A percentile compares a stretch with the other conserved stretches of the same genome.
Conservation (phyloP, 2,113 vertebrate species). For the Alectura lathami region DNA sequence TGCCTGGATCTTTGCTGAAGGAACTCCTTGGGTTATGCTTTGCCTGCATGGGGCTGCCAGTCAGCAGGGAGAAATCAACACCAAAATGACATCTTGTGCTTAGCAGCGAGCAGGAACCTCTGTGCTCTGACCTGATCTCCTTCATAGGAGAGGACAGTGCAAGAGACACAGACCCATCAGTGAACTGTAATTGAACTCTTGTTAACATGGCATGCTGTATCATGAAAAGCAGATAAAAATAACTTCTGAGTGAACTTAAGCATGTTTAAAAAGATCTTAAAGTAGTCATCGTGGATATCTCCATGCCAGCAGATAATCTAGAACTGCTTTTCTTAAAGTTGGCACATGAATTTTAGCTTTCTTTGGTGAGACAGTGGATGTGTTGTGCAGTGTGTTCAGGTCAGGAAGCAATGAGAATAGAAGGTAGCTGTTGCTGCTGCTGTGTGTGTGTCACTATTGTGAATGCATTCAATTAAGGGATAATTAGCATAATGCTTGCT, state of each 20-base stretch:
- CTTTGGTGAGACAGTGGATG: not conserved
- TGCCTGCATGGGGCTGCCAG: not conserved
- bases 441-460: not conserved
- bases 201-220: not conserved
- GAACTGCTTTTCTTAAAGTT: not conserved
- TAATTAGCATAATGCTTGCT: constrained; percentile 62
- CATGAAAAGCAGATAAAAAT: not conserved
- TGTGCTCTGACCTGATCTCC: accelerated
- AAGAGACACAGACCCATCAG: not conserved
- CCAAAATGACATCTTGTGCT: not conserved
- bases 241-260: not conserved
- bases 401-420: not conserved
- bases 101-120: accelerated
- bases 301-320: not conserved
- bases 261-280: not conserved
- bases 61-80: not conserved
- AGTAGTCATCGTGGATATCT: not conserved
- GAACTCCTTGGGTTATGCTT: not conserved
- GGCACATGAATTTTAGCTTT: not conserved
- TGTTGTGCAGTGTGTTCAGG: not conserved
- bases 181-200: not conserved
- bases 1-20: not conserved
- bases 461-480: constrained; percentile 30
- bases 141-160: not conserved
- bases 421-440: not conserved